These are phyloP conservation scores for Matsumyia berberina DNA, from an alignment of 2,888 invertebrate species.

Conservation along the genomic window DNA sequence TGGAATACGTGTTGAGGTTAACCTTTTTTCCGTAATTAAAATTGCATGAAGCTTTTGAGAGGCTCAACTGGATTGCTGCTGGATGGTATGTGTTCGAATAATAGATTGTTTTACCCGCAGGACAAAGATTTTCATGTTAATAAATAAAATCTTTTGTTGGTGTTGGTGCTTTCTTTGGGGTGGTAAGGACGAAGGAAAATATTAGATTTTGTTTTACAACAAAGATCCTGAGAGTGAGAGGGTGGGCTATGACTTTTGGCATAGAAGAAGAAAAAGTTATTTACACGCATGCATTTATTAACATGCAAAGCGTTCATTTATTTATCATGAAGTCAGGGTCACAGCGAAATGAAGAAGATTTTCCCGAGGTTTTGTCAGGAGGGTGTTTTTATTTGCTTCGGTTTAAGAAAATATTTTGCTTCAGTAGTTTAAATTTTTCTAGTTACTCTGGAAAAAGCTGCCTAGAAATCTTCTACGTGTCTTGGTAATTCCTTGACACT, in stretches of 20 bases:
- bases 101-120: neutral
- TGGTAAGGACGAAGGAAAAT: slow-evolving; percentile 3
- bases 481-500: too few species aligned
- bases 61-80: slow-evolving; percentile 9
- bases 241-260: too few species aligned
- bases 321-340: slow-evolving; percentile 1
- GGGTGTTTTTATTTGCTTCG: too few species aligned
- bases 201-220: slow-evolving; percentile 4
- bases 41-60: slow-evolving; percentile 40
- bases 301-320: neutral
- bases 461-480: too few species aligned
- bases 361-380: too few species aligned
- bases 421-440: too few species aligned
- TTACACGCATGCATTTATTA: slow-evolving; percentile 1
- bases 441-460: too few species aligned
- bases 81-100: neutral
- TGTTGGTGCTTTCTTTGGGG: neutral
- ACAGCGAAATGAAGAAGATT: neutral
- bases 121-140: neutral
- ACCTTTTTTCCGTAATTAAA: slow-evolving; percentile 45
- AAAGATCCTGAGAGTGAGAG: too few species aligned
- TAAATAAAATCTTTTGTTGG: slow-evolving; percentile 14
- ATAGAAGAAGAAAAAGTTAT: neutral
- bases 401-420: too few species aligned
- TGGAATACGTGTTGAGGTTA: slow-evolving; percentile 44